phyloP scores from a whole-genome alignment of 2,797 vertebrate genomes.

The Anabacerthia variegaticeps region DNA sequence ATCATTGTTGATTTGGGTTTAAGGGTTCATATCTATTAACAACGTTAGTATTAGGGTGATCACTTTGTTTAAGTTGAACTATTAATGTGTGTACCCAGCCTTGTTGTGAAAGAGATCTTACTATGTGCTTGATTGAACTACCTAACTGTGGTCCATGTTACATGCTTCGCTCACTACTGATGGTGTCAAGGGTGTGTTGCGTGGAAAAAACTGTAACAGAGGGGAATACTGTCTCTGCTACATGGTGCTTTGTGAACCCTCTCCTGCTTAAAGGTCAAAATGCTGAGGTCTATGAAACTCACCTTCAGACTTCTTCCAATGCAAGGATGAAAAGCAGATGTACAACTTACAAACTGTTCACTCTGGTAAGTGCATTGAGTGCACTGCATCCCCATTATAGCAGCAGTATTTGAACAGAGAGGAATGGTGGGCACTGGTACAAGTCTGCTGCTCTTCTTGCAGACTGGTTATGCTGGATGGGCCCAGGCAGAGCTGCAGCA shows the following conservation, averaged over 20 bases:
- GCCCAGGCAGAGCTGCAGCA: not conserved
- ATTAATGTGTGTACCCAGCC: not conserved
- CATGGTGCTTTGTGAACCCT: not conserved
- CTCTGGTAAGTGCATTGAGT: not conserved
- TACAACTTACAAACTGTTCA: not conserved
- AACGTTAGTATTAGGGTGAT: not conserved
- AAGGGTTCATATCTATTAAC: not conserved
- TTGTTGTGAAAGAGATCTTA: not conserved
- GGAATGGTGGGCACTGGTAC: not conserved
- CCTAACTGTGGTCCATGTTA: fast-evolving
- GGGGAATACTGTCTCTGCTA: not conserved
- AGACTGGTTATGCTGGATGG: not conserved
- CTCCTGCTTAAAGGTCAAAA: not conserved
- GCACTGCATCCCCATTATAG: not conserved
- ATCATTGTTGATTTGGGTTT: not conserved
- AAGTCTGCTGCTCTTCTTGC: not conserved
- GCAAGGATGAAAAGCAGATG: not conserved
- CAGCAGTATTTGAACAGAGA: not conserved
- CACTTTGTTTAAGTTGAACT: not conserved
- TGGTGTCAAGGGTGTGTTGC: not conserved
- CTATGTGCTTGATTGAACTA: fast-evolving
- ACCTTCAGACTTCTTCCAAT: not conserved
- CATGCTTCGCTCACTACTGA: fast-evolving
- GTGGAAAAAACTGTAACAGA: not conserved
- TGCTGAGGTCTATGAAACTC: not conserved